Percentiles rank a stretch among this genome's conserved stretches.
Conservation (phyloP, 1,140 invertebrate species). For the Hypothenemus hampei region DNA sequence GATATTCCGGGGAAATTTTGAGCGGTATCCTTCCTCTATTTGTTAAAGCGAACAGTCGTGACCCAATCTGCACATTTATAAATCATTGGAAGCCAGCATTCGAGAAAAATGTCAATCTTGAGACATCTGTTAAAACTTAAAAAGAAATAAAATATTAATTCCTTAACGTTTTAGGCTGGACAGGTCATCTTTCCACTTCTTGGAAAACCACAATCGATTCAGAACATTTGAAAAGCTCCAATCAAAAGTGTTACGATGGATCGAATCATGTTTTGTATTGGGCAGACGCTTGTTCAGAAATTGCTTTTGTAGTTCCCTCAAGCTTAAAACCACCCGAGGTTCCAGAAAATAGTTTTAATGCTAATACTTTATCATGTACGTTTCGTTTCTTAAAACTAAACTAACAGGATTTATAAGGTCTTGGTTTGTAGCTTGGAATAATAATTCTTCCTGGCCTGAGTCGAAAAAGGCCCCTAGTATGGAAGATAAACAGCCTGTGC, state of each 20-base stretch:
- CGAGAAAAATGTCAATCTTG: too few species aligned
- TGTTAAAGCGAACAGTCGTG: too few species aligned
- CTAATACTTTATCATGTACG: conserved; percentile 39
- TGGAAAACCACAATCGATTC: conserved; percentile 51
- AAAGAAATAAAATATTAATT: too few species aligned
- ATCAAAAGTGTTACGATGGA: conserved; percentile 44
- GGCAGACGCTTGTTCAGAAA: conserved; percentile 92
- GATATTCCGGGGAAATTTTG: too few species aligned
- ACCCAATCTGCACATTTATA: too few species aligned
- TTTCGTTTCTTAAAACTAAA: neutral
- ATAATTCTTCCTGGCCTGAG: conserved; percentile 46
- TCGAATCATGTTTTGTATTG: conserved; percentile 77
- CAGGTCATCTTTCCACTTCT: conserved; percentile 76
- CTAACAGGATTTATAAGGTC: neutral
- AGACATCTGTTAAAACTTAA: too few species aligned
- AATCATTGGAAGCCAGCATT: too few species aligned
- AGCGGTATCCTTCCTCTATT: too few species aligned
- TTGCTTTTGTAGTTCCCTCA: conserved; percentile 91
- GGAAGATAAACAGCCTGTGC: conserved; percentile 60
- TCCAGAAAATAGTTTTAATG: conserved; percentile 34
- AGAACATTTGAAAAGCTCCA: neutral
- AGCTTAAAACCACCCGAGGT: conserved; percentile 30
- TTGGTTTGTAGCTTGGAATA: conserved; percentile 50
- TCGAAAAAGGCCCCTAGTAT: conserved; percentile 61
- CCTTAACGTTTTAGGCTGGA: conserved; percentile 78